Evolutionary conservation across 2,113 vertebrate species (phyloP), one percentile per base, ranked within the genome.

Genomic region (Geococcyx californianus): DNA sequence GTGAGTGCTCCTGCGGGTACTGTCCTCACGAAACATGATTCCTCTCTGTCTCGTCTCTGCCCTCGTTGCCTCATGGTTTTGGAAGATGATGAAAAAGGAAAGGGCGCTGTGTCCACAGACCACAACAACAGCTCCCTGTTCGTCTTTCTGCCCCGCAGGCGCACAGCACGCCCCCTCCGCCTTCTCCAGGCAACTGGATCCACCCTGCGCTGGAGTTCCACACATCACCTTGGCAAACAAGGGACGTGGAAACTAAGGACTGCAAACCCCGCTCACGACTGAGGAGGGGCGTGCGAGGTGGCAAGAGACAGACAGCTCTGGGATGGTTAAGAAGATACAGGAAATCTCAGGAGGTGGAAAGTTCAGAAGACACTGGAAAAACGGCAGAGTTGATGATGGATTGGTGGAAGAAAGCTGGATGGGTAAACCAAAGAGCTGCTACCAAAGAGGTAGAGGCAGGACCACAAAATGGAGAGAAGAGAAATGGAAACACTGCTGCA

Each of bases 191-290:
- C 24, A 89, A 13, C 45, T 34, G 69, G 63, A 47, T 87, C 84
- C 88, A 86, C 85, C 66, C 79, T 74, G 29, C 59, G 20, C 33
- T 86, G 84, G 84, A 91, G 94, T 95, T 89, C 67, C 79, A 75
- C 63, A 63, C 26, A 79, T 86, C 67, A 69, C 74, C 38, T 70
- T n/a, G 25, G 82, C 51, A 77, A 88, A 40, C 60, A 78, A 90
- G 55, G 64, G 1, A 4, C 23, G 25, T 5, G 20, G 40, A 69
- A 86, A 84, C 25, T 76, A 54, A 62, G 63, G n/a, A 76, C 67
- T 23, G 67, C 60, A 93, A 95, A 88, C 4, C 44, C 54, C n/a
- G n/a, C 51, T 77, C 75, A 84, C 7, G 24, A 36, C 28, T 59
- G 49, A 72, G 81, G 60, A 78, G 72, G 11, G 24, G 31, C 75